phyloP scores from a whole-genome alignment of 2,113 vertebrate genomes.

The Equus quagga region DNA sequence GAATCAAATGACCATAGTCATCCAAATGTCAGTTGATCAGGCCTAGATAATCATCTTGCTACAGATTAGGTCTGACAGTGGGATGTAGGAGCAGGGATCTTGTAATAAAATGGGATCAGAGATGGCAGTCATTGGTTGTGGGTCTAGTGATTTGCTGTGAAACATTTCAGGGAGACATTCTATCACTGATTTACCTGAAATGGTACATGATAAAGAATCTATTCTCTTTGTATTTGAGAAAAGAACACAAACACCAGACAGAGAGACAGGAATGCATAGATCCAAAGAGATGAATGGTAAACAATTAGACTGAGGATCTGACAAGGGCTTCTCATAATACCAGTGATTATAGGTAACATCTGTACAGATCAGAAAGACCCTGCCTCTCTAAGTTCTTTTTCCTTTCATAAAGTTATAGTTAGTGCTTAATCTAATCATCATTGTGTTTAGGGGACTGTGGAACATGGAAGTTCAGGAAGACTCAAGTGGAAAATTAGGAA shows the following conservation, averaged over 20 bases:
- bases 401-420: background rate
- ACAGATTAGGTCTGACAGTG: background rate
- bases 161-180: background rate
- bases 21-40: background rate
- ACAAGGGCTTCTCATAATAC: background rate
- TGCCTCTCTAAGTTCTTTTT: background rate
- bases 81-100: background rate
- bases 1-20: background rate
- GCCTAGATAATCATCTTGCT: background rate
- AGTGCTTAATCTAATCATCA: background rate
- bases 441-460: background rate
- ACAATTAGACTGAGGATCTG: background rate
- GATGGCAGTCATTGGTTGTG: background rate
- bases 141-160: background rate
- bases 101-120: background rate
- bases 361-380: background rate
- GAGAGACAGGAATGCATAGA: background rate
- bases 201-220: background rate
- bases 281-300: background rate
- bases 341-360: background rate
- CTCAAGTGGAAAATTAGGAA: background rate
- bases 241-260: background rate
- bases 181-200: background rate
- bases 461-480: background rate
- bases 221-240: background rate